Conservation (phyloP, 1,140 invertebrate genomes). For the Drosophila mojavensis region DNA sequence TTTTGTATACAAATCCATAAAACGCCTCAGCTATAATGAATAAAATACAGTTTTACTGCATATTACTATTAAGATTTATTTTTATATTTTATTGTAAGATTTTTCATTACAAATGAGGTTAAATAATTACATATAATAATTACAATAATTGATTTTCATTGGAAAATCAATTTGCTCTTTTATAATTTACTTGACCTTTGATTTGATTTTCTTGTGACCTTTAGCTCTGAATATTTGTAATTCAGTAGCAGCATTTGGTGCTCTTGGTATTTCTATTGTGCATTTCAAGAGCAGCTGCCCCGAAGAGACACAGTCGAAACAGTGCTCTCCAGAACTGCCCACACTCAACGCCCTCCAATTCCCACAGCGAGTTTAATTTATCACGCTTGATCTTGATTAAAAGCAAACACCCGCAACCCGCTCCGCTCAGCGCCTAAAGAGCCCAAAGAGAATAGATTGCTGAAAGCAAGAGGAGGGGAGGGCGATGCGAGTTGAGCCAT, state of each 20-base stretch:
- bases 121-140: no score
- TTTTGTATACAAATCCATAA: no score
- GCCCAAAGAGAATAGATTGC: slow-evolving; percentile 7
- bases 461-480: neutral
- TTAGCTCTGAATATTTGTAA: no score
- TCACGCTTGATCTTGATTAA: slow-evolving; percentile 76
- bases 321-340: slow-evolving; percentile 16
- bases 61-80: no score
- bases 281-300: slow-evolving; percentile 3
- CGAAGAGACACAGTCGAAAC: slow-evolving; percentile 7
- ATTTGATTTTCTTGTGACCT: neutral
- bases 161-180: no score
- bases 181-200: neutral
- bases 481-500: slow-evolving; percentile 7
- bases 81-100: no score
- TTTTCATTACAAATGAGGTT: no score
- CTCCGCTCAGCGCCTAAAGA: slow-evolving; percentile 6
- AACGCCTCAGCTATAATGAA: no score
- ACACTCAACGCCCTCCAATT: slow-evolving; percentile 46
- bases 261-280: neutral
- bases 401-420: slow-evolving; percentile 48
- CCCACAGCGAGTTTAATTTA: slow-evolving; percentile 60
- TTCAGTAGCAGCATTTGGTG: no score
- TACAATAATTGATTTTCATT: no score
- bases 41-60: no score